These are phyloP conservation scores for Potamarius usumacintae DNA, from an alignment of 2,113 vertebrate genomes.

Conservation along the genomic window DNA sequence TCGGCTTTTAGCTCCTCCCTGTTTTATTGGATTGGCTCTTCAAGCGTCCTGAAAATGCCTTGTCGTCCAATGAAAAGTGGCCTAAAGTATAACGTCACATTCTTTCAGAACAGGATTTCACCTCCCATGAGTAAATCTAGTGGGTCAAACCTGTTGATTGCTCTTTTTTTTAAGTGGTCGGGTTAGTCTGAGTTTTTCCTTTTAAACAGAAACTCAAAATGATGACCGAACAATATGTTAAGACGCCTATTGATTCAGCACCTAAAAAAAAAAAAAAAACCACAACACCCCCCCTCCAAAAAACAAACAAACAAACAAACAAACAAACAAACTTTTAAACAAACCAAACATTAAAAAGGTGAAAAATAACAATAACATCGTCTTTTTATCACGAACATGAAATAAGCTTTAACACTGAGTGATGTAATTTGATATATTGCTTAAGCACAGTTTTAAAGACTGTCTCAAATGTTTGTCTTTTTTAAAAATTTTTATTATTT, in stretches of 20 bases:
- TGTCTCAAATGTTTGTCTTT: background rate
- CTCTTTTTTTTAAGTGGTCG: background rate
- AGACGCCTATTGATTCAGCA: background rate
- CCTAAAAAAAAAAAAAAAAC: background rate
- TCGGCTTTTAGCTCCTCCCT: conserved; percentile 28
- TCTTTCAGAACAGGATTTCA: conserved; percentile 48
- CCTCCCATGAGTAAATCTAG: conserved; percentile 28
- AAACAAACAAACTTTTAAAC: too few species aligned
- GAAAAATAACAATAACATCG: too few species aligned
- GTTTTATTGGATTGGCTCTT: conserved; percentile 49
- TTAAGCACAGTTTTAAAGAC: background rate
- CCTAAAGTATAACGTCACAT: conserved; percentile 29
- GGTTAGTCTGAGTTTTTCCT: background rate
- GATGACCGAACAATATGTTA: background rate
- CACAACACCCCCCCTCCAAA: background rate
- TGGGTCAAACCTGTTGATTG: conserved; percentile 7
- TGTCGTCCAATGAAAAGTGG: conserved; percentile 40
- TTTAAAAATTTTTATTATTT: background rate
- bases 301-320: background rate
- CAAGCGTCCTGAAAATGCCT: conserved; percentile 18
- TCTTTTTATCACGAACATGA: background rate
- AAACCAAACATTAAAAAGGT: background rate
- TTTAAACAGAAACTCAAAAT: background rate
- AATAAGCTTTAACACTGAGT: background rate
- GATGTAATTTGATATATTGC: background rate